These are phyloP conservation scores for Gymnothorax reevesii DNA, from an alignment of 2,797 vertebrate genomes.

Conservation along the genomic window DNA sequence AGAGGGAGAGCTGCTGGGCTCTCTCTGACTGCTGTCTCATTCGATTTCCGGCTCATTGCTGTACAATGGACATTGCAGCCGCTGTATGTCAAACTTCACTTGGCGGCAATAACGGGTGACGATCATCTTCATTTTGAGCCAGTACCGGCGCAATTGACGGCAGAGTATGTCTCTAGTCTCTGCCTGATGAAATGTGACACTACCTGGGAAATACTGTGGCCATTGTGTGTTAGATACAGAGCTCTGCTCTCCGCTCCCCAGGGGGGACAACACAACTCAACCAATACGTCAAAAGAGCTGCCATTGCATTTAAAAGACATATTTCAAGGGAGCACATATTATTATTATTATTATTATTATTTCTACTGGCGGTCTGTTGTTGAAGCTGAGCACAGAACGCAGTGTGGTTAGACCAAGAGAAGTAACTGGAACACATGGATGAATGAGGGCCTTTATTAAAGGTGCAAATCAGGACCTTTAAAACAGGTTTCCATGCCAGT, in stretches of 20 bases:
- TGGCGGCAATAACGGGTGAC: not conserved
- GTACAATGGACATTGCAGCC: not conserved
- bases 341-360: not conserved
- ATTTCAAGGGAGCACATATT: not conserved
- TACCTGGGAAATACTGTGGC: not conserved
- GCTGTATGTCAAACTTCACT: not conserved
- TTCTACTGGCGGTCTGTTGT: too few species aligned
- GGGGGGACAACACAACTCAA: not conserved
- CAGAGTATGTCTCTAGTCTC: not conserved
- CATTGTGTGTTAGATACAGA: not conserved
- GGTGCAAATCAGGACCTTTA: too few species aligned
- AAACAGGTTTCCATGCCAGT: too few species aligned
- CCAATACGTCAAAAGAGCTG: not conserved
- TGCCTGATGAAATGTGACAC: conserved; percentile 33
- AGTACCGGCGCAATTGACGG: not conserved
- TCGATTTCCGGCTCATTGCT: not conserved
- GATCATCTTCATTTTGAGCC: conserved; percentile 17
- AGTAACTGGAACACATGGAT: too few species aligned
- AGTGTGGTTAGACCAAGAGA: too few species aligned
- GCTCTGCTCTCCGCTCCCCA: not conserved
- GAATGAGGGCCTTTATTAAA: too few species aligned
- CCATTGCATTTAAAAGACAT: not conserved
- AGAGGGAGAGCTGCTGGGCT: not conserved
- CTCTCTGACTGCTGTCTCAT: not conserved
- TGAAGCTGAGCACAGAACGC: too few species aligned